Conservation (phyloP, 1,140 invertebrate genomes). For the Holcopasites calliopsidis region DNA sequence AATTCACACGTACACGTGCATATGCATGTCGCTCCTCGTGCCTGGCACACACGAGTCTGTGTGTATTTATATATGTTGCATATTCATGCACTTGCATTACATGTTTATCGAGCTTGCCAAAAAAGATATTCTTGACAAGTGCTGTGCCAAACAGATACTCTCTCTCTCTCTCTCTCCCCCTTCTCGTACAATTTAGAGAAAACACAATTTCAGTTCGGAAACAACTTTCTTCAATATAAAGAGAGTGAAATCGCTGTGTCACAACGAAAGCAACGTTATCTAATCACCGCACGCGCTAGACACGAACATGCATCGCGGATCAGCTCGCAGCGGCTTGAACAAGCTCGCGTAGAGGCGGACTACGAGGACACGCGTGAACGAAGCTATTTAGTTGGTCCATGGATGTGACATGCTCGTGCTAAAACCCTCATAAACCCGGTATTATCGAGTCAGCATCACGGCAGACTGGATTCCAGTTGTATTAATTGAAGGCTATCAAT, state of each 20-base stretch:
- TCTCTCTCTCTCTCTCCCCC: fast-evolving
- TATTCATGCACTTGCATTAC: constrained; percentile 24
- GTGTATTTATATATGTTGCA: not conserved
- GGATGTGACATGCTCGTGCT: constrained; percentile 68
- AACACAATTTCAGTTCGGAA: too few relatives aligned
- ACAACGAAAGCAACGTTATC: not conserved
- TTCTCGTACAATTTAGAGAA: not conserved
- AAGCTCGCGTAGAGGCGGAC: constrained; percentile 3
- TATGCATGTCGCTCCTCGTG: not conserved
- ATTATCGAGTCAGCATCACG: constrained; percentile 73
- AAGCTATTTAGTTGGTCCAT: constrained; percentile 58
- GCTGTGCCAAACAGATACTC: too few relatives aligned
- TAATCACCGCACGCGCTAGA: not conserved
- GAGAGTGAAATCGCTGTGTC: not conserved
- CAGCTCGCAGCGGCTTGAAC: not conserved
- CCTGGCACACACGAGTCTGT: not conserved
- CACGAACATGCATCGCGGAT: not conserved
- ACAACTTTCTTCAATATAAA: too few relatives aligned
- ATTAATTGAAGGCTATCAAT: constrained; percentile 76
- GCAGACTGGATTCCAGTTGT: constrained; percentile 52
- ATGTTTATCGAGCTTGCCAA: not conserved
- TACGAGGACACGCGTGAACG: constrained; percentile 44
- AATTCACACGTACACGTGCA: constrained; percentile 30
- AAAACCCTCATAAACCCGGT: constrained; percentile 73
- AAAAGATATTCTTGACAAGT: constrained; percentile 1